phyloP scores from a whole-genome alignment of 2,888 invertebrate species.

The Thyatira batis region DNA sequence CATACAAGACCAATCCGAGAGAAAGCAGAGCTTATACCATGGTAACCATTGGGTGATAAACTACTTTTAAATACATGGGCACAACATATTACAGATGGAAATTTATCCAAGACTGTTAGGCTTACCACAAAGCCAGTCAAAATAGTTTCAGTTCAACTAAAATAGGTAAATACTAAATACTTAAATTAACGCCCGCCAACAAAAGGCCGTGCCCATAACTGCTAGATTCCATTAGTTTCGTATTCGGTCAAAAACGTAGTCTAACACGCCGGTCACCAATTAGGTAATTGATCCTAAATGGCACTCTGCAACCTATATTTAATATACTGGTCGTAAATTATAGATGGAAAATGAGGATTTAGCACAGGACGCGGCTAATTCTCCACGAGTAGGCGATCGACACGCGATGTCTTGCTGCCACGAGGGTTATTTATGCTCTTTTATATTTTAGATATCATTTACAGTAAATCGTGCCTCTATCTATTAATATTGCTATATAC shows the following conservation, averaged over 20 bases:
- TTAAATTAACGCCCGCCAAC: slow-evolving; percentile 19
- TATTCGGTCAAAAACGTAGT: slow-evolving; percentile 16
- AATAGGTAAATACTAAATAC: slow-evolving; percentile 18
- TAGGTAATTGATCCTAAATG: slow-evolving; percentile 52
- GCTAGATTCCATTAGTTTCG: slow-evolving; percentile 21
- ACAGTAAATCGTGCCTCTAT: too few relatives aligned
- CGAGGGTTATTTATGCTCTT: slow-evolving; percentile 31
- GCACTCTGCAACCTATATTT: slow-evolving; percentile 14
- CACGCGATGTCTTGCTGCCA: slow-evolving; percentile 44
- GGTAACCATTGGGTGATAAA: too few relatives aligned
- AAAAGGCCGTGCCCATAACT: slow-evolving; percentile 25
- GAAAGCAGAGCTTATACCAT: too few relatives aligned
- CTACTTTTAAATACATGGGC: too few relatives aligned
- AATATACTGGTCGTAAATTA: slow-evolving; percentile 30
- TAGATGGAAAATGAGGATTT: slow-evolving; percentile 40
- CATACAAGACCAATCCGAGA: too few relatives aligned
- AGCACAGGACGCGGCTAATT: slow-evolving; percentile 41
- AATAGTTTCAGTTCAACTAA: background rate
- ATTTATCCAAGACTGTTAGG: too few relatives aligned
- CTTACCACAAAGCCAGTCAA: too few relatives aligned
- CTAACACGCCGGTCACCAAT: slow-evolving; percentile 29
- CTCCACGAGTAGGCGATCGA: slow-evolving; percentile 30
- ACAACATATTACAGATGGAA: too few relatives aligned
- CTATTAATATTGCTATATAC: too few relatives aligned
- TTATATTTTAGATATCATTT: slow-evolving; percentile 14